Conservation (phyloP, 1,140 invertebrate species). For the Dendrolimus punctatus region DNA sequence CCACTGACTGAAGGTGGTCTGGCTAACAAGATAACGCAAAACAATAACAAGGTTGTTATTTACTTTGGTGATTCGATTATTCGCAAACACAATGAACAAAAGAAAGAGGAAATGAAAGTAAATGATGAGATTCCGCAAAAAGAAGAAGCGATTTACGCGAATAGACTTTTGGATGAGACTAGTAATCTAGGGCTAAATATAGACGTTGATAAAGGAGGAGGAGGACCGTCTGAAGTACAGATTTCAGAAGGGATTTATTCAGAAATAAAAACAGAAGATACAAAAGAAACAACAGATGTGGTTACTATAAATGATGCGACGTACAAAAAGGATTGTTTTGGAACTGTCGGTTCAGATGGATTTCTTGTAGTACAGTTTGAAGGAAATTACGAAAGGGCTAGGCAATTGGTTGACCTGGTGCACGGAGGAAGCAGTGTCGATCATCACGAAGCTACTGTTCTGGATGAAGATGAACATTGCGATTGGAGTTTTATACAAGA, state of each 20-base stretch:
- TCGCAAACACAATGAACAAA: slow-evolving; percentile 61
- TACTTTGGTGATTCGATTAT: slow-evolving; percentile 79
- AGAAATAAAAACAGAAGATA: slow-evolving; percentile 13
- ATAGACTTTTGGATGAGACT: slow-evolving; percentile 50
- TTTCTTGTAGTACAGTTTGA: slow-evolving; percentile 77
- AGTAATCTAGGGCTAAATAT: slow-evolving; percentile 42
- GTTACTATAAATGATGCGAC: slow-evolving; percentile 51
- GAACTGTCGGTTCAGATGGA: slow-evolving; percentile 64
- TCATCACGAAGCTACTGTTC: slow-evolving; percentile 57
- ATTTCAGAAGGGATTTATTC: slow-evolving; percentile 63
- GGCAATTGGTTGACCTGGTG: slow-evolving; percentile 72
- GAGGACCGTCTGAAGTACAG: slow-evolving; percentile 56
- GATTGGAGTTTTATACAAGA: slow-evolving; percentile 84
- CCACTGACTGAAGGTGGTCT: slow-evolving; percentile 32
- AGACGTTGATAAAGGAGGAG: slow-evolving; percentile 51
- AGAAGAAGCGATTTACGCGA: slow-evolving; percentile 65
- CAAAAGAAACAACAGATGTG: slow-evolving; percentile 20
- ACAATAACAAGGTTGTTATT: slow-evolving; percentile 78
- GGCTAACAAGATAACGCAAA: slow-evolving; percentile 64
- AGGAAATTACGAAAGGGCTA: slow-evolving; percentile 75
- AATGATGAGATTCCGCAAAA: slow-evolving; percentile 21
- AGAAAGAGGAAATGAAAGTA: slow-evolving; percentile 42
- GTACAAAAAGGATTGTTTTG: slow-evolving; percentile 55
- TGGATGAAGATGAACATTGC: slow-evolving; percentile 70
- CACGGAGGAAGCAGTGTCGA: slow-evolving; percentile 64